Conservation (phyloP, 2,888 invertebrate genomes). For the Sepiola atlantica region DNA sequence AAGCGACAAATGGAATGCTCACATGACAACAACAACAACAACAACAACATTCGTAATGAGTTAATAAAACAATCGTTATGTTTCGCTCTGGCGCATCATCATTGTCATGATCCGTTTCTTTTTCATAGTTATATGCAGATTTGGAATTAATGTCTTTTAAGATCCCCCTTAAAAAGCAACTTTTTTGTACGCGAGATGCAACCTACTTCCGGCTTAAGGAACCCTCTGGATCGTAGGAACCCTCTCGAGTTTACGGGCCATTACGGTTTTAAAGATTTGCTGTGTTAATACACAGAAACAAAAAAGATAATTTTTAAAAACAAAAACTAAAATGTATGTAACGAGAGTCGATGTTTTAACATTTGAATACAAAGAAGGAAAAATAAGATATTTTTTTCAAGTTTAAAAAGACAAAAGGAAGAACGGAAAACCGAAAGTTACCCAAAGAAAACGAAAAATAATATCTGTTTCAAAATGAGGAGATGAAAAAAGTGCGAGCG, state of each 20-base stretch:
- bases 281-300: background rate
- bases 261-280: background rate
- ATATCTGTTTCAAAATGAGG: background rate
- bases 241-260: background rate
- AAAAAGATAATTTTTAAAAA: background rate
- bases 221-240: background rate
- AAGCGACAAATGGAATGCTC: background rate
- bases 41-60: background rate
- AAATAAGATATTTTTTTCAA: no score
- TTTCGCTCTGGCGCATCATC: background rate
- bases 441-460: no score
- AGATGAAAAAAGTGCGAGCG: background rate
- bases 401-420: no score
- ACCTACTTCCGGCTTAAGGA: background rate
- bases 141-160: background rate
- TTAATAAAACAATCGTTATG: background rate
- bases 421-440: no score
- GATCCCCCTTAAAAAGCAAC: background rate
- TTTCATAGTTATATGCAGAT: background rate
- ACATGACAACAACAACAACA: background rate
- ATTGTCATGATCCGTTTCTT: background rate
- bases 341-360: no score
- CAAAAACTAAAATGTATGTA: background rate
- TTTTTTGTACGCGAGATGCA: background rate
- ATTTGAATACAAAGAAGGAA: no score